Evolutionary conservation across 1,140 invertebrate genomes (phyloP).

Genomic region (Globodera rostochiensis): DNA sequence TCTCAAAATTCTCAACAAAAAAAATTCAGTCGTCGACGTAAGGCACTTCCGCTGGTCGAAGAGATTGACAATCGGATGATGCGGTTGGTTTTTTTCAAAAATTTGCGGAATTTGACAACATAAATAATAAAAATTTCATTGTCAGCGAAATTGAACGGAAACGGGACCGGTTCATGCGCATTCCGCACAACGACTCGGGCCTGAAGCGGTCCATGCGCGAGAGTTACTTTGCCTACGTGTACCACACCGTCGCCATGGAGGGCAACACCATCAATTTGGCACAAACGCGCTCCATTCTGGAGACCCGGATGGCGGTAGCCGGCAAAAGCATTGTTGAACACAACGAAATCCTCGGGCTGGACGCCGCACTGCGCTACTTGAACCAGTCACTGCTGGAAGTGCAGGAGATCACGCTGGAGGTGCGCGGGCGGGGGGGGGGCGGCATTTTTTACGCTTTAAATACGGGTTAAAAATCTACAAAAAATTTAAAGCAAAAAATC

Average conservation of each 20-base stretch:
- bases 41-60: conserved; percentile 84
- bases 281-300: conserved; percentile 84
- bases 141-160: conserved; percentile 79
- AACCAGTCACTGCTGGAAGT: conserved; percentile 80
- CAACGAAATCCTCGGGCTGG: conserved; percentile 90
- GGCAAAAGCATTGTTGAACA: conserved; percentile 94
- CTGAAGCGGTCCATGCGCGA: conserved; percentile 86
- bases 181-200: conserved; percentile 79
- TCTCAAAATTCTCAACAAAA: not conserved
- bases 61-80: conserved; percentile 82
- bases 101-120: not conserved
- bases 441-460: not conserved
- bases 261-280: conserved; percentile 94
- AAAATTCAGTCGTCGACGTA: conserved; percentile 73
- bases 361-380: conserved; percentile 90
- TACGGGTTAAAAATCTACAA: no score
- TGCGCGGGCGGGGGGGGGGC: not conserved
- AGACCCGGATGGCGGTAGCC: conserved; percentile 86
- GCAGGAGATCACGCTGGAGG: conserved; percentile 48
- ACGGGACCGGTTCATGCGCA: conserved; percentile 77
- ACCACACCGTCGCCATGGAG: conserved; percentile 92
- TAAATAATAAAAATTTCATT: not conserved
- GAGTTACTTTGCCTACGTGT: conserved; percentile 82
- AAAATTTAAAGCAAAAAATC: no score
- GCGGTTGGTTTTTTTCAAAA: conserved; percentile 52